phyloP scores from a whole-genome alignment of 2,113 vertebrate genomes.

The Eclectus roratus region DNA sequence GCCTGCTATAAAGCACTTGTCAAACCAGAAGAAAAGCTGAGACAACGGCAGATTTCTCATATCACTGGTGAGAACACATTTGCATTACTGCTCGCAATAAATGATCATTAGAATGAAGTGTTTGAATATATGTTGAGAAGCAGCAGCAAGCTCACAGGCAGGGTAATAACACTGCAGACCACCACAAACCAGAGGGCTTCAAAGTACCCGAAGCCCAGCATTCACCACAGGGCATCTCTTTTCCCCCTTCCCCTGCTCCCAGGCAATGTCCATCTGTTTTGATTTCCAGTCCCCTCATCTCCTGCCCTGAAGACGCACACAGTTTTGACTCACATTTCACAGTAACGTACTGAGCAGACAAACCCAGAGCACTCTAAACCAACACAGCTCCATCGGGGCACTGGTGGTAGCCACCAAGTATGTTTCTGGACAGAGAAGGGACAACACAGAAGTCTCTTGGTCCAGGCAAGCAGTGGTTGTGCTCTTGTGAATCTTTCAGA shows the following conservation, averaged over 20 bases:
- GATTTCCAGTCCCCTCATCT: not conserved
- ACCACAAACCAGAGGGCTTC: not conserved
- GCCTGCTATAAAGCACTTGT: not conserved
- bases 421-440: not conserved
- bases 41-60: not conserved
- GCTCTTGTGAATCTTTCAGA: not conserved
- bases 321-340: not conserved
- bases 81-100: not conserved
- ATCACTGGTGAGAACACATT: not conserved
- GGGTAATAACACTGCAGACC: not conserved
- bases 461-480: not conserved
- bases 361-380: not conserved
- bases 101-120: not conserved
- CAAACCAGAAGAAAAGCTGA: slow-evolving; percentile 3
- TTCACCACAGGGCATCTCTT: not conserved
- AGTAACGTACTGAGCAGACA: not conserved
- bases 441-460: not conserved
- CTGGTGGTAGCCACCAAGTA: not conserved
- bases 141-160: not conserved
- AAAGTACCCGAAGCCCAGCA: not conserved
- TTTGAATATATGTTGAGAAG: not conserved
- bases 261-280: not conserved
- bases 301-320: not conserved
- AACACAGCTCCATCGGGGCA: not conserved
- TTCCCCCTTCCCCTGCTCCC: not conserved